Evolutionary conservation across 1,140 invertebrate species (phyloP), one percentile per base, ranked within the genome.

Genomic region (Pachypsylla venusta): DNA sequence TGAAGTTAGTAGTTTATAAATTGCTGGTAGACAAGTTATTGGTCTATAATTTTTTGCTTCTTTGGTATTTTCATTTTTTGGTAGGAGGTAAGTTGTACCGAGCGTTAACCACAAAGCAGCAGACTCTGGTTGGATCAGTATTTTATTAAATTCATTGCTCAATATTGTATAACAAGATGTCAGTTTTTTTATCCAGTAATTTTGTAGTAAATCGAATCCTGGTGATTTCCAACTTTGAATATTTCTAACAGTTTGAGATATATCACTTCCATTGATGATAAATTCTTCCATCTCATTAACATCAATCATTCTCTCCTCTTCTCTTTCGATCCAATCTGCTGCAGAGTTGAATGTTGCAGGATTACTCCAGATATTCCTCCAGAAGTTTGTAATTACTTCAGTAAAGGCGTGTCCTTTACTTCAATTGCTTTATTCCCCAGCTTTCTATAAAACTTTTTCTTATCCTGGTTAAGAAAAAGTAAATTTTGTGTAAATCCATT

Each of bases 121-220:
- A 7, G 14, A 5, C 10, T 53, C 48, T 16, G 48, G 48, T 5
- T 53, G 13, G 5, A 5, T 20, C 20, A 53, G 20, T 5, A 53
- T 10, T 20, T 14, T 53, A 22, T 53, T 53, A n/a, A 53, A 16
- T 22, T 16, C 14, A 14, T 22, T n/a, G 5, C 5, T 14, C 13
- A 53, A 10, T 5, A 22, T 22, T 53, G 13, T 20, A 27, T 65
- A 58, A 10, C 53, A 24, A 20, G 25, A 22, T 25, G 55, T 60
- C 14, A 65, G 57, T 39, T 64, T 40, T 56, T 65, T 64, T n/a
- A 48, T 60, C 62, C 64, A 64, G 48, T 30, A 65, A 40, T 65
- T 64, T 16, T 64, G 58, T 16, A 63, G 5, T 35, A 19, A 26
- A 27, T 57, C 56, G 13, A 19, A 26, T 25, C 56, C 56, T n/a